Conservation (phyloP, 2,888 invertebrate species). For the Meiosimyza decipiens region DNA sequence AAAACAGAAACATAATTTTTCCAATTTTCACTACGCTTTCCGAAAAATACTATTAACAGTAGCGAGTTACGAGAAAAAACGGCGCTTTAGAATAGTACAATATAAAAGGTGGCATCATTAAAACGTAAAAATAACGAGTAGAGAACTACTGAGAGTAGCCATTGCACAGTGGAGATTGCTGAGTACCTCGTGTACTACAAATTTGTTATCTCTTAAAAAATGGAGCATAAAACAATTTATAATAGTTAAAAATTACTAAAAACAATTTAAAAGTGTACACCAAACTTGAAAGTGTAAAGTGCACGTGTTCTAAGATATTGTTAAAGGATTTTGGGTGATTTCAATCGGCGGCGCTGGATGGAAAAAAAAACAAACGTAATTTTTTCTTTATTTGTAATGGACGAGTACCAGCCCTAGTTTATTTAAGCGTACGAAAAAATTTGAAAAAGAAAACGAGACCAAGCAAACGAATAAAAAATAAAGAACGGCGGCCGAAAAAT, state of each 20-base stretch:
- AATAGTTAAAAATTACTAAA: conserved; percentile 23
- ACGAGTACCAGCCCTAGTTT: conserved; percentile 24
- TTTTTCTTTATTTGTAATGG: conserved; percentile 24
- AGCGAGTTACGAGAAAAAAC: too few species aligned
- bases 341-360: neutral
- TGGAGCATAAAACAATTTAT: conserved; percentile 25
- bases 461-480: conserved; percentile 25
- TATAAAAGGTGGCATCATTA: neutral
- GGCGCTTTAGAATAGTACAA: too few species aligned
- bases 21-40: too few species aligned
- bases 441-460: conserved; percentile 9
- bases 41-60: too few species aligned
- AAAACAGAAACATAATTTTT: too few species aligned
- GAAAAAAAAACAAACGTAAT: conserved; percentile 15
- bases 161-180: conserved; percentile 37
- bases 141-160: conserved; percentile 28
- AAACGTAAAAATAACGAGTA: conserved; percentile 35
- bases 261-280: conserved; percentile 17
- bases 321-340: neutral
- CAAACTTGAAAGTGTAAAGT: neutral
- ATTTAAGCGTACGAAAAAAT: neutral
- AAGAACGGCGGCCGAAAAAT: conserved; percentile 26
- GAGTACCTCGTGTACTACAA: conserved; percentile 36
- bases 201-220: conserved; percentile 22
- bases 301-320: neutral